phyloP scores from a whole-genome alignment of 2,113 vertebrate species.

The Crotalus horridus region DNA sequence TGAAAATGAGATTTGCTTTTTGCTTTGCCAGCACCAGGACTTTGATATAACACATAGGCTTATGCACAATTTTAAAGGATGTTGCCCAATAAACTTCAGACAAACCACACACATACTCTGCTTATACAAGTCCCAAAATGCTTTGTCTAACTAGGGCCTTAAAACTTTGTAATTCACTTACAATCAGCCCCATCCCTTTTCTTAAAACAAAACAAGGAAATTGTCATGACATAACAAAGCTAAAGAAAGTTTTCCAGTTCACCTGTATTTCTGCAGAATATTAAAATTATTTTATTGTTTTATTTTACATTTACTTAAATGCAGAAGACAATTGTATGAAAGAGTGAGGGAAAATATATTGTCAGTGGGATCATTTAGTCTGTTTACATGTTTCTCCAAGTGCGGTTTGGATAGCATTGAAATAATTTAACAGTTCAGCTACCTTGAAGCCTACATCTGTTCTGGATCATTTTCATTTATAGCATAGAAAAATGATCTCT shows the following conservation, averaged over 20 bases:
- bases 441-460: not conserved
- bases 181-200: not conserved
- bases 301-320: not conserved
- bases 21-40: not conserved
- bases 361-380: not conserved
- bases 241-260: not conserved
- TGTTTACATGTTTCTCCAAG: not conserved
- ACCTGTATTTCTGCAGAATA: not conserved
- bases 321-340: not conserved
- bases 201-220: not conserved
- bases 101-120: not conserved
- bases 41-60: not conserved
- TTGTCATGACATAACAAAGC: not conserved
- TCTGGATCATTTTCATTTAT: not conserved
- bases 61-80: constrained; percentile 1
- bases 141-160: not conserved
- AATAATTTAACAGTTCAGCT: not conserved
- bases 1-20: not conserved
- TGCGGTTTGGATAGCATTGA: not conserved
- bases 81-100: not conserved
- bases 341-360: not conserved
- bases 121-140: not conserved
- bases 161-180: not conserved
- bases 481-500: not conserved
- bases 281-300: not conserved